Base-by-base conservation (phyloP, 2,888 invertebrate species). In the Orthosia gothica region DNA sequence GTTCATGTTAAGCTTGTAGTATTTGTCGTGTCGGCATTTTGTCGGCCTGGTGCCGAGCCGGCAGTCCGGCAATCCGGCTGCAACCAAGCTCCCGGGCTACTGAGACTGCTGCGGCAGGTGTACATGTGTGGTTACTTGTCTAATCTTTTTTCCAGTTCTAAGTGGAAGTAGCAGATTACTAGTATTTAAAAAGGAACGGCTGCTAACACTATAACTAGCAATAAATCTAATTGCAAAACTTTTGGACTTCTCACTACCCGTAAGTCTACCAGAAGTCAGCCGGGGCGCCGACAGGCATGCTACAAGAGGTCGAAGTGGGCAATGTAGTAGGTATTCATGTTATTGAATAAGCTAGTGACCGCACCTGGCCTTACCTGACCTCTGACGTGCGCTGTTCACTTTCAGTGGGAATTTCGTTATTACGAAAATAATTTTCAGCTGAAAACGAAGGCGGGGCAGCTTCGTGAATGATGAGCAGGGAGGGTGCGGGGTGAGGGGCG, bases 381-480 rank as follows among this genome's bases (percentile, higher is more conserved):
- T 18, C n/a, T 40, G 47, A 55, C 50, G 11, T 20, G 45, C 11
- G n/a, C 18, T 71, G 26, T 58, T 32, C 40, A 49, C 40, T 54
- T 40, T 59, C 23, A 54, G 15, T 47, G 26, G 15, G n/a, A 40
- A 23, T 18, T 23, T 50, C 18, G 15, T 18, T 55, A 50, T 45
- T 62, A 73, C 47, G 55, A 61, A 69, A 61, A 61, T 58, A 18
- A 47, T 81, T 49, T 72, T 57, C 40, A 57, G 70, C 74, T 64
- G 61, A 74, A 79, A 74, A 64, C 47, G 70, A 66, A 74, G 87
- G 81, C 76, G 78, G 76, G 79, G 85, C 71, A 70, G 73, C 57
- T 73, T 74, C 63, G 76, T 86, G 79, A 86, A 81, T 79, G 81
- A 83, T 82, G 82, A 70, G 82, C 69, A 52, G 47, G 47, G 32